phyloP scores from a whole-genome alignment of 2,888 invertebrate genomes.

The Ethmia dodecea region DNA sequence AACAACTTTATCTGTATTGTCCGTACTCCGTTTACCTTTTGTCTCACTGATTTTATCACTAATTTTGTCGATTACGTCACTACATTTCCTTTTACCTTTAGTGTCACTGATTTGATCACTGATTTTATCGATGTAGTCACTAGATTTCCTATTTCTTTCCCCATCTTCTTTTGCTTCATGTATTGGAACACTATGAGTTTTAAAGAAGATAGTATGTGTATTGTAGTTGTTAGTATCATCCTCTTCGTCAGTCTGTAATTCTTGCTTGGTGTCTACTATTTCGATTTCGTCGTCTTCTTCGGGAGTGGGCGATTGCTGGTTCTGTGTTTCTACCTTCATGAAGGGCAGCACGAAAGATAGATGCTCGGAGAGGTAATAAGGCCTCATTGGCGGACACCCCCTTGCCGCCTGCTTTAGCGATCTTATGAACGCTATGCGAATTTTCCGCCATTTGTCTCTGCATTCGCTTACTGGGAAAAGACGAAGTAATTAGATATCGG shows the following conservation, averaged over 20 bases:
- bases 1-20: not conserved
- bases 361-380: constrained; percentile 27
- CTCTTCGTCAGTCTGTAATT: not conserved
- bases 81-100: too few relatives aligned
- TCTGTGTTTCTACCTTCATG: constrained; percentile 14
- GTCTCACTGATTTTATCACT: not conserved
- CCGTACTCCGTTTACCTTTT: too few relatives aligned
- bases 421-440: constrained; percentile 29
- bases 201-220: not conserved
- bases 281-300: constrained; percentile 3
- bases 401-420: constrained; percentile 25
- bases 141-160: too few relatives aligned
- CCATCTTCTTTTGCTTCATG: too few relatives aligned
- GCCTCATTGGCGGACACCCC: constrained; percentile 23
- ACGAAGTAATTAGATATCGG: not conserved
- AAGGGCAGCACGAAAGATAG: constrained; percentile 26
- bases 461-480: constrained; percentile 25
- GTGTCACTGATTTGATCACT: not conserved
- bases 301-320: not conserved
- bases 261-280: not conserved
- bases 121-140: too few relatives aligned
- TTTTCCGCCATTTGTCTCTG: constrained; percentile 31
- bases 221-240: not conserved
- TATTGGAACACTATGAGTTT: constrained; percentile 6
- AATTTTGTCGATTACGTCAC: too few relatives aligned